These are phyloP conservation scores for Eurois occulta DNA, from an alignment of 2,888 invertebrate species.

Conservation along the genomic window DNA sequence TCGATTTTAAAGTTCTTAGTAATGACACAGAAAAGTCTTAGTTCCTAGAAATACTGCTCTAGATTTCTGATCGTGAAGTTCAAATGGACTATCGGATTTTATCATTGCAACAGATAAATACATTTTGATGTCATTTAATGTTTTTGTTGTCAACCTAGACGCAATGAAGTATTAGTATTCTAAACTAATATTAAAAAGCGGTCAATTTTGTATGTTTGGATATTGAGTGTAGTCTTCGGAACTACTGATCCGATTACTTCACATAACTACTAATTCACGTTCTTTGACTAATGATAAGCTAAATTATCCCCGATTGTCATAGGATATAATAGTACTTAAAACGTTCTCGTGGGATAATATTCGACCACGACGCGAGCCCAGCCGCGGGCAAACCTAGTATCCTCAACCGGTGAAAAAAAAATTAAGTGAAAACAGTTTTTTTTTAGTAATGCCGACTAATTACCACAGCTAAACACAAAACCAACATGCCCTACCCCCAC, in stretches of 20 bases:
- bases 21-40: slow-evolving; percentile 19
- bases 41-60: background rate
- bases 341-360: background rate
- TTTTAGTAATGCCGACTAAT: background rate
- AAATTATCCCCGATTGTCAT: background rate
- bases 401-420: background rate
- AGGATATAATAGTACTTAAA: background rate
- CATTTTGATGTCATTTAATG: background rate
- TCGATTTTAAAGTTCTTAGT: slow-evolving; percentile 47
- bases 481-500: slow-evolving; percentile 16
- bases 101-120: background rate
- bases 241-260: background rate
- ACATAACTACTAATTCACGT: no score
- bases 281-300: background rate
- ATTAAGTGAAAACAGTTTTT: background rate
- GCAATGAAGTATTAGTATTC: background rate
- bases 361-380: background rate
- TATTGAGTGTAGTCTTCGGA: no score
- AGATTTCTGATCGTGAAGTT: background rate
- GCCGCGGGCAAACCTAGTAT: background rate
- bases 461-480: slow-evolving; percentile 26
- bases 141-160: background rate
- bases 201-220: no score
- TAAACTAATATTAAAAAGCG: background rate
- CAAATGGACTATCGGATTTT: background rate